phyloP scores from a whole-genome alignment of 2,888 invertebrate species.

The Ametastegia equiseti region DNA sequence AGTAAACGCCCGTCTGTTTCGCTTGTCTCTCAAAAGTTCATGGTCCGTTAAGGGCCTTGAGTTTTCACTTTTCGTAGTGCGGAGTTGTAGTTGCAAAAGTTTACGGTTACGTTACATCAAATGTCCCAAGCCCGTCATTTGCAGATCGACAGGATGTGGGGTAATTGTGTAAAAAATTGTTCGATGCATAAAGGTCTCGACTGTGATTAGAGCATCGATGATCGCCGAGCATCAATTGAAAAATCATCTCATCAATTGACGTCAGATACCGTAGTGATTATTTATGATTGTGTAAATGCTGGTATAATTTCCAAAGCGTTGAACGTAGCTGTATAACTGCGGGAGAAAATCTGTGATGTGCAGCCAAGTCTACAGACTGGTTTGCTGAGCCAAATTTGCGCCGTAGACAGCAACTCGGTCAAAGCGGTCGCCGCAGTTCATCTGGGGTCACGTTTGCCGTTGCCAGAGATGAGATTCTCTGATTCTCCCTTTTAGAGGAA shows the following conservation, averaged over 20 bases:
- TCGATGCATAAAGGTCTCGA: no score
- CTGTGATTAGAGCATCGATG: no score
- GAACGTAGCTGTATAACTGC: neutral
- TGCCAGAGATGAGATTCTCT: conserved; percentile 42
- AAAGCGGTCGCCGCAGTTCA: conserved; percentile 43
- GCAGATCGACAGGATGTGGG: no score
- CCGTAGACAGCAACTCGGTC: conserved; percentile 32
- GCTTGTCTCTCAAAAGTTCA: no score
- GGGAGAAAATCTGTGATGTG: conserved; percentile 24
- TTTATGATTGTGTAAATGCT: neutral
- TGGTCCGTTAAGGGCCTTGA: no score
- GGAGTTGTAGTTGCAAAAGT: no score
- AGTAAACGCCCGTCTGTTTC: no score
- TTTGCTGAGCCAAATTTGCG: conserved; percentile 31
- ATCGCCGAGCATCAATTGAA: no score
- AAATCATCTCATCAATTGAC: conserved; percentile 1
- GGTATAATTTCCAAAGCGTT: neutral
- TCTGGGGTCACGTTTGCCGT: conserved; percentile 41
- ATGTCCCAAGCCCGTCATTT: no score
- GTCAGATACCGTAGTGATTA: conserved; percentile 7
- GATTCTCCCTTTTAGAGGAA: conserved; percentile 29
- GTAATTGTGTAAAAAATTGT: no score
- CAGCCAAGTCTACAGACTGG: conserved; percentile 31
- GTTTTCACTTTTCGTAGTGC: no score
- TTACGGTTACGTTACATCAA: no score